Conservation (phyloP, 1,140 invertebrate genomes). For the Lethrus apterus region DNA sequence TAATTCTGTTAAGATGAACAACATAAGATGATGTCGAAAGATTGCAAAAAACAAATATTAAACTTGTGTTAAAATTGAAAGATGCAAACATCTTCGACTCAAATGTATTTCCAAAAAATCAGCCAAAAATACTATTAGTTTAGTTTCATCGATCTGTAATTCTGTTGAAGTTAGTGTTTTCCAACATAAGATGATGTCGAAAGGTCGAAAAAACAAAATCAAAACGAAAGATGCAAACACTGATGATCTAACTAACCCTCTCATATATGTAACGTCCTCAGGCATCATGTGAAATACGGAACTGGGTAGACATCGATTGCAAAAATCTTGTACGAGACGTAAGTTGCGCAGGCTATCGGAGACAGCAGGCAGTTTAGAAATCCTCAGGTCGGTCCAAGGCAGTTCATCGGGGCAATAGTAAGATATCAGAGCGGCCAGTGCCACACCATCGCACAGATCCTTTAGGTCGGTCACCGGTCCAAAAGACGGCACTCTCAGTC, state of each 20-base stretch:
- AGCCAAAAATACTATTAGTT: no score
- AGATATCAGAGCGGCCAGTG: constrained; percentile 78
- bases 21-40: no score
- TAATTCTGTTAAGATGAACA: no score
- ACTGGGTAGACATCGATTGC: constrained; percentile 72
- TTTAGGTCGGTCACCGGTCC: constrained; percentile 51
- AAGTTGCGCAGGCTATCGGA: constrained; percentile 93
- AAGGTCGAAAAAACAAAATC: constrained; percentile 21
- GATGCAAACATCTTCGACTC: no score
- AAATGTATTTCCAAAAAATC: no score
- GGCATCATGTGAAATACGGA: constrained; percentile 91
- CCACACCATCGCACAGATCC: constrained; percentile 88
- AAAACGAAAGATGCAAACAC: constrained; percentile 12
- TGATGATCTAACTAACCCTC: constrained; percentile 75
- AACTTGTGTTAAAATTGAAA: no score
- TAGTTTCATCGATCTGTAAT: no score
- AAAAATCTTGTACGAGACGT: constrained; percentile 82
- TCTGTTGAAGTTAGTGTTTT: no score
- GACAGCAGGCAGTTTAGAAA: constrained; percentile 48
- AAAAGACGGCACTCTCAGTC: constrained; percentile 42
- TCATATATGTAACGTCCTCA: constrained; percentile 93
- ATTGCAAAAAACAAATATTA: no score
- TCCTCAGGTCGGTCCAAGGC: constrained; percentile 51
- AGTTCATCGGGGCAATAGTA: constrained; percentile 91
- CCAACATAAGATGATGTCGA: no score